Base-by-base conservation (phyloP, 2,888 invertebrate species). In the Osmoderma eremita region DNA sequence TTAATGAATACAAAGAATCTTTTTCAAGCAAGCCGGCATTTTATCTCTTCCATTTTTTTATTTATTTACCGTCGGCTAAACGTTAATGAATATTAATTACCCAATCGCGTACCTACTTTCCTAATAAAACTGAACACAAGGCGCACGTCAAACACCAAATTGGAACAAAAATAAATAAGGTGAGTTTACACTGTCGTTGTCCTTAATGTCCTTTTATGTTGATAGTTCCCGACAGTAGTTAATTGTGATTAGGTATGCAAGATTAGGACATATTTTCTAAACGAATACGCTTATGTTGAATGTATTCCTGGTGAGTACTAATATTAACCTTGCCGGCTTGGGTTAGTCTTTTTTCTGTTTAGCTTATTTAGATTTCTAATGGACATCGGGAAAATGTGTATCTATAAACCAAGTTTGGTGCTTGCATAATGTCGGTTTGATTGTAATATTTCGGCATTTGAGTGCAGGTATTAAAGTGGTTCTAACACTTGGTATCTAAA, bases 241-340 rank as follows among this genome's bases (percentile, higher is more conserved):
- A 61, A 45, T 61, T 61, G 45, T 22, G 58, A 58, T 58, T 41
- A 58, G 58, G 45, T 61, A 48, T 45, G 45, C 58, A 36, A 24
- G 58, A 61, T 61, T 45, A 61, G 45, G 12, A 30, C 15, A 48
- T 61, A 45, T 61, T 61, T 61, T 48, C 38, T 18, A 61, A 48
- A 42, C n/a, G 42, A 58, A 58, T 58, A 24, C 24, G 10, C 18
- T 53, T 24, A 5, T n/a, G 45, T 45, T 36, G 45, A 36, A 45
- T 36, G 30, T 30, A 45, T 61, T 45, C 10, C 45, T 56, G 22
- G 22, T 56, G 13, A 13, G 5, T 41, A 22, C 18, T 41, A 56
- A 39, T 56, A 42, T 42, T 22, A 56, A 41, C 56, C 22, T n/a
- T 56, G 56, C 18, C 56, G 42, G 41, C n/a, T 13, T 17, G 45